Base-by-base conservation (phyloP, 2,797 vertebrate species). In the Podarcis lilfordi region DNA sequence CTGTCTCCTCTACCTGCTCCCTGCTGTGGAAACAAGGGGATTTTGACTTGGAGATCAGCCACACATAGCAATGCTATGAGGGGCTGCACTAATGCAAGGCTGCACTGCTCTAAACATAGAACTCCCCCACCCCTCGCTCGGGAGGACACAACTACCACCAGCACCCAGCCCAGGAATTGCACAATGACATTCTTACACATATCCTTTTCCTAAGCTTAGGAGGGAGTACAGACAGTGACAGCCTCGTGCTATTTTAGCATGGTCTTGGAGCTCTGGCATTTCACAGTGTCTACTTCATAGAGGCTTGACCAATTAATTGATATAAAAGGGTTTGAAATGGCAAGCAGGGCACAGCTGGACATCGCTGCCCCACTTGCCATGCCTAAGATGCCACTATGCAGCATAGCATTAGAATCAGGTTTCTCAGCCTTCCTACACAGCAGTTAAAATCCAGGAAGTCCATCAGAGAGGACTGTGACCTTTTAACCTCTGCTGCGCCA, bases 371-470 rank as follows among this genome's bases (percentile, higher is more conserved):
- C 64, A n/a, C 80, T 43, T 82, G 15, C 61, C 43, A 69, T 43
- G 66, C 81, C 66, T 40, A 82, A 45, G 64, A n/a, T 69, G 17
- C 27, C 17, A 27, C 29, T 82, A 40, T 69, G 43, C 2, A 84
- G 32, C 72, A 85, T 85, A 85, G 1, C 2, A 25, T 77, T 45
- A 43, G 55, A 59, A 76, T 76, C 37, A 66, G 35, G 37, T 77
- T 64, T 8, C 89, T 85, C 43, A 88, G 79, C 78, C 75, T 55
- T 92, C 84, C 59, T 37, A 89, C 69, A 74, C 0, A 1, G 19
- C 82, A 92, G 88, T 85, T 89, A 89, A 90, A 89, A 89, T 88
- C 40, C 82, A 89, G 37, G 43, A 69, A 78, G 10, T 66, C 68
- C 88, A 45, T 82, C 89, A 89, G 90, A 13, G 71, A 25, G 21